Evolutionary conservation across 2,797 vertebrate species (phyloP), one percentile per base, ranked within the genome.

Genomic region (Lithobates sylvaticus): DNA sequence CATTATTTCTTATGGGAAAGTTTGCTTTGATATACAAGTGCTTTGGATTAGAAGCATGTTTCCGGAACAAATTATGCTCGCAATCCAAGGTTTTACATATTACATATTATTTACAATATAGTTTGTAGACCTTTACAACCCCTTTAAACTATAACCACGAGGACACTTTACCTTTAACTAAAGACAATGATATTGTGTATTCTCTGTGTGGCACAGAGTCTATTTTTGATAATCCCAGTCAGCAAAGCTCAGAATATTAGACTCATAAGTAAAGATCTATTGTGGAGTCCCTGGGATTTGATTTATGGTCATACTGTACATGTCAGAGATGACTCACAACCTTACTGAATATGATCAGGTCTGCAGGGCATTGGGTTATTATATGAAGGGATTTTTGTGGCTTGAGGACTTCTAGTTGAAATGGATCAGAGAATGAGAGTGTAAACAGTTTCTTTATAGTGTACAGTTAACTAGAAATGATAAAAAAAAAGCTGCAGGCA

Each of bases 281-380:
- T 61, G 54, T 61, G 54, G 7, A 61, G 54, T 54, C 76, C 12
- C 18, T 5, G n/a, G 32, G 78, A 32, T 80, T 50, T 32, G 64
- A 80, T 69, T 69, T 80, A 32, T 47, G 77, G 7, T 44, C n/a
- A 10, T 67, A 74, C 3, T 44, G 54, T 74, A 74, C n/a, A 74
- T 64, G 34, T 23, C 34, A 78, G 61, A 5, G n/a, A 15, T 78
- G 76, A 78, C 21, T 67, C 76, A 78, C 23, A 26, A 34, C 54
- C 42, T 67, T 29, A 18, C 64, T 39, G 64, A 78, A 23, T 67
- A 78, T n/a, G 9, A 42, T 44, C 26, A 6, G 42, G 12, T 64
- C 32, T 42, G 2, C 9, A 42, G 36, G n/a, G n/a, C 54, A 64
- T 42, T 42, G 12, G 23, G 36, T 64, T 74, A 64, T 74, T 74